Conservation (phyloP, 2,797 vertebrate genomes). For the Tadarida brasiliensis region DNA sequence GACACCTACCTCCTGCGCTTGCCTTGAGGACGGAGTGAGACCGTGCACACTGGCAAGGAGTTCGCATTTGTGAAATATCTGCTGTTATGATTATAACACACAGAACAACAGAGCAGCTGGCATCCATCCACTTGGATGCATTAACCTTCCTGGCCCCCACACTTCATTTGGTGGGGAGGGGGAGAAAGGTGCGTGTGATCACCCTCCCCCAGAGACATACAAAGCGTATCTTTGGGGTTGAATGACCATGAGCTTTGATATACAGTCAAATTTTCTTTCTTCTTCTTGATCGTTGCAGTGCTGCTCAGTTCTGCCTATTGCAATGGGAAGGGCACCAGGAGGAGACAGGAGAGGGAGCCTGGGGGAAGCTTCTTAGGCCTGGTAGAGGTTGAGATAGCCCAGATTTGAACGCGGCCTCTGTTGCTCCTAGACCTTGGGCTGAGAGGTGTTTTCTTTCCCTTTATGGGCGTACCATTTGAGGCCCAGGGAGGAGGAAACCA, state of each 20-base stretch:
- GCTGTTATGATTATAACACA: background rate
- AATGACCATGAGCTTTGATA: background rate
- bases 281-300: background rate
- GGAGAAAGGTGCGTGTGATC: background rate
- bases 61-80: background rate
- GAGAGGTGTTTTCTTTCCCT: background rate
- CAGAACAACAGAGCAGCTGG: background rate
- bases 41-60: background rate
- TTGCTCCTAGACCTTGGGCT: background rate
- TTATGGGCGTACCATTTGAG: fast-evolving
- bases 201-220: background rate
- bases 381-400: background rate
- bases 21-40: too few relatives aligned
- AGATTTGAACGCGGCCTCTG: background rate
- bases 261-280: background rate
- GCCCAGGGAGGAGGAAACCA: background rate
- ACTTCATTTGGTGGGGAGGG: background rate
- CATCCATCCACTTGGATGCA: background rate
- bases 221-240: fast-evolving
- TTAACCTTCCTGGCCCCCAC: background rate
- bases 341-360: too few relatives aligned
- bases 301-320: background rate
- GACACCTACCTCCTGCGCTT: background rate
- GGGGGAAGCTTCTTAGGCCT: fast-evolving
- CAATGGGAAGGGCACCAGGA: fast-evolving